Evolutionary conservation across 2,113 vertebrate species (phyloP), one percentile per base, ranked within the genome.

Genomic region (Cottus gobio): DNA sequence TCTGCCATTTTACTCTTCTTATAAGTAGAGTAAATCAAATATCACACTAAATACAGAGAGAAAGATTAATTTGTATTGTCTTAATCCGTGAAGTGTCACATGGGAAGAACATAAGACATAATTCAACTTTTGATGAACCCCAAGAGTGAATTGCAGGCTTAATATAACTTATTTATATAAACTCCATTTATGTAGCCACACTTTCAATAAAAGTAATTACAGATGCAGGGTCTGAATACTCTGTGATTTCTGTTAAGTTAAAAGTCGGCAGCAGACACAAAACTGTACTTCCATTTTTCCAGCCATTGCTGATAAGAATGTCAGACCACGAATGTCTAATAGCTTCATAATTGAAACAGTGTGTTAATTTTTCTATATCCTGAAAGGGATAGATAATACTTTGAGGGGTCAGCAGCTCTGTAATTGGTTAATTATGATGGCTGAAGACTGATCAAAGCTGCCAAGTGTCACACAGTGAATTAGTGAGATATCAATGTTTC

Each of bases 81-180:
- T 15, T 44, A 58, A 57, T 57, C 24, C 30, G 3, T 48, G 24
- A 31, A 15, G n/a, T 37, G 13, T 52, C 8, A 18, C 7, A 0
- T 37, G n/a, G 7, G 8, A 39, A 67, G 71, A 54, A 37, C 28
- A 58, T 24, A 34, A 24, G 36, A 77, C 22, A 36, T 42, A 77
- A 71, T 56, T 81, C 42, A 81, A 75, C 64, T 85, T 72, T 10
- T 76, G 7, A 66, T 85, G 62, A 85, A 76, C 50, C 73, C 28
- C 28, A n/a, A 80, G 26, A 72, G 67, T 4, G 22, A 48, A 69
- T 54, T 28, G 31, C 5, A 36, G 28, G 62, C 4, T 0, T 3
- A 76, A 69, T 28, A 39, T 39, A 74, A 77, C 73, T 20, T 46
- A 31, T 48, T 73, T 18, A 16, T 12, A 62, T 8, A 7, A 22